Conservation (phyloP, 2,797 vertebrate genomes). For the Phoxinus dragarum region DNA sequence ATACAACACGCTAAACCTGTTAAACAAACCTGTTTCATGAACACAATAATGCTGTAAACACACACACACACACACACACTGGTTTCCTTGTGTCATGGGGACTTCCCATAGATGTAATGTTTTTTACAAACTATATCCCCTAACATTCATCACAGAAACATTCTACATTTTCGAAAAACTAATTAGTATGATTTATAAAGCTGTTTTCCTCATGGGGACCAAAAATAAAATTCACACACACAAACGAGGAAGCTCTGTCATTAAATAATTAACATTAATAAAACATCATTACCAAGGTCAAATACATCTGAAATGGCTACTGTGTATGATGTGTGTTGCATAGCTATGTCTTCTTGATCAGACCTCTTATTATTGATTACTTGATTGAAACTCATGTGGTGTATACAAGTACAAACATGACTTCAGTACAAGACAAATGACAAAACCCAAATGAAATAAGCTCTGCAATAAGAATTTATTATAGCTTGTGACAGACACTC, state of each 20-base stretch:
- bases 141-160: too few relatives aligned
- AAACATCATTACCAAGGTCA: background rate
- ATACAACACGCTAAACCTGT: background rate
- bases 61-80: background rate
- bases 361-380: background rate
- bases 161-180: too few relatives aligned
- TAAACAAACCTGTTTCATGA: background rate
- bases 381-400: background rate
- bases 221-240: background rate
- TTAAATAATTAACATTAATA: too few relatives aligned
- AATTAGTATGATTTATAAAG: too few relatives aligned
- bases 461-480: constrained; percentile 63
- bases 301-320: background rate
- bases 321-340: background rate
- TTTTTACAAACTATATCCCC: too few relatives aligned
- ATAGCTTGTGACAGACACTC: constrained; percentile 58
- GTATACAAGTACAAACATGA: background rate
- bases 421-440: background rate
- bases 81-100: background rate
- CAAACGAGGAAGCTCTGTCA: too few relatives aligned
- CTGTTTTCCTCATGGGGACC: too few relatives aligned
- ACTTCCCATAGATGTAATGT: too few relatives aligned
- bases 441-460: constrained; percentile 29
- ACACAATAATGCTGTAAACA: background rate
- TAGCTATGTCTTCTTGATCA: background rate